phyloP scores from a whole-genome alignment of 2,113 vertebrate species.

The Todiramphus chloris region DNA sequence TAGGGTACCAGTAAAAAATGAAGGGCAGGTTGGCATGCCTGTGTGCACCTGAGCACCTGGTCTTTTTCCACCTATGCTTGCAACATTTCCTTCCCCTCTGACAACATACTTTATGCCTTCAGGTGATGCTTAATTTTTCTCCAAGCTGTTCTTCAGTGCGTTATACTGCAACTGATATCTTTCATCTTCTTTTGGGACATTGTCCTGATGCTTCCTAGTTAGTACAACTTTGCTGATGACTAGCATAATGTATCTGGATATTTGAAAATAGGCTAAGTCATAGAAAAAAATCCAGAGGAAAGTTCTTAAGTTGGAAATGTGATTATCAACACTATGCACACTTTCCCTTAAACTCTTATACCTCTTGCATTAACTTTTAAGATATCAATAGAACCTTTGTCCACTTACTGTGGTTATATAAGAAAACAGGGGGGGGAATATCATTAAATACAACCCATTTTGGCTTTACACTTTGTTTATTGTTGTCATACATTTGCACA shows the following conservation, averaged over 20 bases:
- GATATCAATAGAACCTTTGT: background rate
- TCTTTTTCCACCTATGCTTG: background rate
- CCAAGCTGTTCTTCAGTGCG: background rate
- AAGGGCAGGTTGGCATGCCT: background rate
- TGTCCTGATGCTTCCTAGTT: background rate
- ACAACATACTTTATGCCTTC: background rate
- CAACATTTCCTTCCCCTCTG: background rate
- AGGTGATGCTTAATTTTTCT: background rate
- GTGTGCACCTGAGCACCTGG: background rate
- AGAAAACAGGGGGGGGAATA: background rate
- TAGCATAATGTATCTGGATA: background rate
- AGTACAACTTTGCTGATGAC: background rate
- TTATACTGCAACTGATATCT: background rate
- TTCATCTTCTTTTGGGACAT: background rate
- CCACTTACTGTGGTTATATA: background rate
- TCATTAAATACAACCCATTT: background rate
- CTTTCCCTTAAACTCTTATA: background rate
- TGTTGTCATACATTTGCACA: slow-evolving; percentile 35
- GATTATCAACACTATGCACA: background rate
- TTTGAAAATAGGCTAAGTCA: background rate
- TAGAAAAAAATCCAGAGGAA: background rate
- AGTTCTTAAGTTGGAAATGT: background rate
- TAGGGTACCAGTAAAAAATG: background rate
- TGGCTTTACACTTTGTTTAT: slow-evolving; percentile 7
- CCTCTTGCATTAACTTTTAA: background rate